Base-by-base conservation (phyloP, 2,797 vertebrate genomes). In the Rhadinocentrus ornatus region DNA sequence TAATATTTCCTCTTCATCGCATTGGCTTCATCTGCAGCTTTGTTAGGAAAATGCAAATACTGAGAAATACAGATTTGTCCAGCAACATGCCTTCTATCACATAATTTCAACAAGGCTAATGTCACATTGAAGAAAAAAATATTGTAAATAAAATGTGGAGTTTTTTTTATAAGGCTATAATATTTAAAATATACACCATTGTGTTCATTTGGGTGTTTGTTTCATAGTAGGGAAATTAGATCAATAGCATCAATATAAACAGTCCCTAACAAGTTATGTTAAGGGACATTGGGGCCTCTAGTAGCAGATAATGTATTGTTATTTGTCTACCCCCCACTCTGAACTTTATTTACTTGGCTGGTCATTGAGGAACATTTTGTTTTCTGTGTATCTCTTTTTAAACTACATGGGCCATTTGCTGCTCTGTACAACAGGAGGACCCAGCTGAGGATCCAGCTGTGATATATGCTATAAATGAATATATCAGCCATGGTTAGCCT, bases 361-460 rank as follows among this genome's bases (percentile, higher is more conserved):
- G 52, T 65, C 69, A 86, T 88, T 84, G 84, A 77, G 79, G 72
- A 71, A 67, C 58, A 70, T 71, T 77, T 83, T 68, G 24, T 75
- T 81, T 80, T 77, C 67, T 72, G 75, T 78, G 79, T 63, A 76
- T 80, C 73, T 75, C 66, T 60, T 87, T 77, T 81, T 15, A 80
- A 82, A 80, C 46, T 3, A 41, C 55, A 61, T 0, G 0, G 50
- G 9, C 60, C 70, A 80, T 88, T 88, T 84, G 73, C 75, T 72
- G 71, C 74, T 58, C 67, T 67, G 70, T 66, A 13, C 64, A 62
- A 59, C 74, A 69, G 35, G 53, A 41, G 54, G 54, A 81, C 75
- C 73, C 67, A 82, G 62, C 78, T 70, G 70, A 53, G 29, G 65
- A 82, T 79, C 72, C 70, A 81, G 66, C 78, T 72, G 31, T 62